Conservation (phyloP, 2,113 vertebrate genomes). For the Copsychus sechellarum region DNA sequence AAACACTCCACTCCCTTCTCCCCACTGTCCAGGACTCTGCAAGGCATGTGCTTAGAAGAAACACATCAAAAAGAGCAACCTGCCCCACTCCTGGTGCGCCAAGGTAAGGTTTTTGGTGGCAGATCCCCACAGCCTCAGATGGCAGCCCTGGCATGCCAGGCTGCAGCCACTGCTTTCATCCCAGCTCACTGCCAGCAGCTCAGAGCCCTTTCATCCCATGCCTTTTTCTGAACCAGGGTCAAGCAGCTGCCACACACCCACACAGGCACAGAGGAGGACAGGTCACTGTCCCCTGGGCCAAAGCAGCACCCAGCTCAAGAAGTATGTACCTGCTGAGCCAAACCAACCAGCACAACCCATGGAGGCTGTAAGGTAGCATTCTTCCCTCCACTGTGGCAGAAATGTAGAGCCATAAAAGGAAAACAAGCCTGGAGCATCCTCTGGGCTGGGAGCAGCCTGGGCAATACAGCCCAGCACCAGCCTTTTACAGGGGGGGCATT, state of each 20-base stretch:
- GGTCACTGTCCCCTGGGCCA: not conserved
- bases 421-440: not conserved
- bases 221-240: no score
- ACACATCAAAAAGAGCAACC: not conserved
- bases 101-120: not conserved
- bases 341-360: not conserved
- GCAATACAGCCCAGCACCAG: not conserved
- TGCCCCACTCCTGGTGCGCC: not conserved
- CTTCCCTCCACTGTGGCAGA: not conserved
- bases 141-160: not conserved
- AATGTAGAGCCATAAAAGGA: not conserved
- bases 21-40: rapidly evolving
- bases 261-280: not conserved
- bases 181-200: not conserved
- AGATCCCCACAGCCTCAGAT: not conserved
- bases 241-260: not conserved
- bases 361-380: not conserved
- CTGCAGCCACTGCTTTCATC: not conserved
- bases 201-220: not conserved
- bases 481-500: not conserved
- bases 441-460: not conserved
- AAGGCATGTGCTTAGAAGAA: not conserved
- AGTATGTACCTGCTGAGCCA: not conserved
- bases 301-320: not conserved
- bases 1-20: not conserved